Evolutionary conservation across 2,888 invertebrate species (phyloP).

Genomic region (Sepioteuthis lessoniana): DNA sequence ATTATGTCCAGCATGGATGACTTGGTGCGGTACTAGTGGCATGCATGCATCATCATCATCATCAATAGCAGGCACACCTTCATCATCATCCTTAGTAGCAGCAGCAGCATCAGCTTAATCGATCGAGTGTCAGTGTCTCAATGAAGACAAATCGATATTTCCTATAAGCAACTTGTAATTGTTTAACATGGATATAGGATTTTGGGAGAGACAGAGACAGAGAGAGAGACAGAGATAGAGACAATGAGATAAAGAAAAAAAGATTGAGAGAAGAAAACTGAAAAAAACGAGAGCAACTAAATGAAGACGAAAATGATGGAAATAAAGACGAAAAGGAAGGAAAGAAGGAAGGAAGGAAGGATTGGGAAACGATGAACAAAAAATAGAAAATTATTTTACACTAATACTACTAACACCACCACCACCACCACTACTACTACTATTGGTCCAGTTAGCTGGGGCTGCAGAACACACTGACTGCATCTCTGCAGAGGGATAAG

Average conservation of each 20-base stretch:
- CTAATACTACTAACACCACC: too few species aligned
- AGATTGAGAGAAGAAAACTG: not conserved
- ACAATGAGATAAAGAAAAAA: not conserved
- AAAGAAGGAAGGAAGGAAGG: not conserved
- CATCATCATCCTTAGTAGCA: too few species aligned
- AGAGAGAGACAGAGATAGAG: not conserved
- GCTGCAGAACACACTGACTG: too few species aligned
- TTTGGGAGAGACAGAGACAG: not conserved
- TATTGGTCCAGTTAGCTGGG: too few species aligned
- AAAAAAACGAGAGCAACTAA: too few species aligned
- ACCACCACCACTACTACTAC: too few species aligned
- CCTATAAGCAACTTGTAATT: not conserved
- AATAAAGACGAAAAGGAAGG: not conserved
- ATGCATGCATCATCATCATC: not conserved
- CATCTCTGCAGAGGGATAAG: too few species aligned
- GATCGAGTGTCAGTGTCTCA: not conserved
- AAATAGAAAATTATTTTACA: too few species aligned
- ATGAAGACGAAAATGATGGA: too few species aligned
- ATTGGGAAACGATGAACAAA: too few species aligned
- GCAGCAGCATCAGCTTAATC: too few species aligned
- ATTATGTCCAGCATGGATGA: not conserved
- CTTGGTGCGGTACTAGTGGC: not conserved
- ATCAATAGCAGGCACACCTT: too few species aligned
- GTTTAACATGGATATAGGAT: not conserved
- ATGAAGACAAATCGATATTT: slow-evolving; percentile 9